Conservation (phyloP, 2,888 invertebrate genomes). For the Neria commutata region DNA sequence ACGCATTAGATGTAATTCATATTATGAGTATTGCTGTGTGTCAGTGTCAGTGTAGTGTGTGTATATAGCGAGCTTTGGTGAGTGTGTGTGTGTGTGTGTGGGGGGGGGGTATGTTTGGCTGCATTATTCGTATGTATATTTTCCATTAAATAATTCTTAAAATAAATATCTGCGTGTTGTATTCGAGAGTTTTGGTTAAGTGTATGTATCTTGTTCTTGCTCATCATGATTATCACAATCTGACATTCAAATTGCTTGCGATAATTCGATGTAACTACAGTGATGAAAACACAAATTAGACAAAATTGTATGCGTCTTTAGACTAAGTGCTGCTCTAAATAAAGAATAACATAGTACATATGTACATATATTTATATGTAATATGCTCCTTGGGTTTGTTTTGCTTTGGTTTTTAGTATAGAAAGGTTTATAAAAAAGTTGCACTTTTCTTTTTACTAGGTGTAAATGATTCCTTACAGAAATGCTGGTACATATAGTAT, state of each 20-base stretch:
- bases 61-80: constrained; percentile 11
- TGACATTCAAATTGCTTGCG: constrained; percentile 29
- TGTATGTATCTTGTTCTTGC: neutral
- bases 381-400: neutral
- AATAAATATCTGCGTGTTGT: neutral
- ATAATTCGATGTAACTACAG: constrained; percentile 15
- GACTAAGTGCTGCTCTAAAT: too few relatives aligned
- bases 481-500: constrained; percentile 36
- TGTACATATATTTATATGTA: constrained; percentile 15
- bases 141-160: too few relatives aligned
- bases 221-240: constrained; percentile 15
- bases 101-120: neutral
- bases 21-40: too few relatives aligned
- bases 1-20: constrained; percentile 42
- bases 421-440: constrained; percentile 41
- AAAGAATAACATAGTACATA: too few relatives aligned
- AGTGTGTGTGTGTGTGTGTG: too few relatives aligned
- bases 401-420: constrained; percentile 30
- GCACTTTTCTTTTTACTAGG: constrained; percentile 39
- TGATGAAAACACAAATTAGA: too few relatives aligned
- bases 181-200: neutral
- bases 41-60: constrained; percentile 20
- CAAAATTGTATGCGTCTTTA: constrained; percentile 23
- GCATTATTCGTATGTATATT: neutral
- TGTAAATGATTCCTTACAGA: constrained; percentile 45